Evolutionary conservation across 2,888 invertebrate species (phyloP).

Genomic region (Lymantria monacha): DNA sequence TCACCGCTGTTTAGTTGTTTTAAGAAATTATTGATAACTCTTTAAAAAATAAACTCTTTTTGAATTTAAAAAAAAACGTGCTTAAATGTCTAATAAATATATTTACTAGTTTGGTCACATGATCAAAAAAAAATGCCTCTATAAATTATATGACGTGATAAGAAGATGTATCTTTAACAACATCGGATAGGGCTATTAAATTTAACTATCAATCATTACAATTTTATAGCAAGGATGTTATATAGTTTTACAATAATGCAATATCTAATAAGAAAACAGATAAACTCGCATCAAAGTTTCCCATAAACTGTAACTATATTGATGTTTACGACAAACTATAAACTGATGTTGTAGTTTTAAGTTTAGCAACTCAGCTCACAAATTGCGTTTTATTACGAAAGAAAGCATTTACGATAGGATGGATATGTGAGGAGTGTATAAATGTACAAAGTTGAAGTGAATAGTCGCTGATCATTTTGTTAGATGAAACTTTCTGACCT

Average conservation of each 20-base stretch:
- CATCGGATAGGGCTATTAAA: conserved; percentile 24
- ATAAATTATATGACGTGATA: conserved; percentile 5
- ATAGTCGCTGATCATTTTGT: conserved; percentile 31
- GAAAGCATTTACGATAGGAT: conserved; percentile 58
- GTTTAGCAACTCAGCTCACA: conserved; percentile 63
- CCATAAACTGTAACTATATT: conserved; percentile 53
- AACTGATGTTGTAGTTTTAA: conserved; percentile 66
- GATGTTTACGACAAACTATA: conserved; percentile 60
- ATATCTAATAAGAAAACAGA: conserved; percentile 46
- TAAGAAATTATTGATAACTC: too few relatives aligned
- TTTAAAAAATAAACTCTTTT: too few relatives aligned
- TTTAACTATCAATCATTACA: conserved; percentile 45
- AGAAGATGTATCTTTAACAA: conserved; percentile 4
- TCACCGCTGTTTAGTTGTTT: too few relatives aligned
- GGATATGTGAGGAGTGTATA: conserved; percentile 45
- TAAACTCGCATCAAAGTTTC: conserved; percentile 60
- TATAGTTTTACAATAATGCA: conserved; percentile 43
- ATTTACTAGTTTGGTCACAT: too few relatives aligned
- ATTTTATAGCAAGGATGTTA: conserved; percentile 42
- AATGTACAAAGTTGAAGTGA: conserved; percentile 41
- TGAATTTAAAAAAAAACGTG: too few relatives aligned
- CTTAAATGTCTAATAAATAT: too few relatives aligned
- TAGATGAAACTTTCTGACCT: conserved; percentile 30
- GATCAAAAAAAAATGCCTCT: neutral
- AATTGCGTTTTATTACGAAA: conserved; percentile 70